These are phyloP conservation scores for Epizoanthus fatuus DNA, from an alignment of 92 coral and sea anemone genomes.

Conservation along the genomic window DNA sequence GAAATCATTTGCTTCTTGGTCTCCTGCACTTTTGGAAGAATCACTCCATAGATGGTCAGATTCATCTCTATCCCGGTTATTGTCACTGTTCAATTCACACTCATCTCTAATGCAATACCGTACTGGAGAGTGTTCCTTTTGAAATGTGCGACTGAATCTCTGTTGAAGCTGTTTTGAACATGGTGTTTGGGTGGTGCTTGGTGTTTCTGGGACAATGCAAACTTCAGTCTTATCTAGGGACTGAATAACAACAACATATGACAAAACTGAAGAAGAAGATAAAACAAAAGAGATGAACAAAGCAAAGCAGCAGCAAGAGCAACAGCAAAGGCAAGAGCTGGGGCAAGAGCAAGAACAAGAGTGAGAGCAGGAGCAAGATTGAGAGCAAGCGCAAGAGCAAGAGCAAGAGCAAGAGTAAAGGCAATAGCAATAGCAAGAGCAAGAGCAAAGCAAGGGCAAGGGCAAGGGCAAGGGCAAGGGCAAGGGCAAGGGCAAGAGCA, in stretches of 20 bases:
- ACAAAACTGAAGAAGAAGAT: neutral
- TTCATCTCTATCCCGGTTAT: neutral
- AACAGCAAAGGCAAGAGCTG: neutral
- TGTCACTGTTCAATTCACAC: neutral
- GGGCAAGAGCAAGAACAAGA: neutral
- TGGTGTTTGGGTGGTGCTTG: conserved; percentile 1
- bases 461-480: too few species aligned
- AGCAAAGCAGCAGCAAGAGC: neutral
- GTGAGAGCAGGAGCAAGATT: neutral
- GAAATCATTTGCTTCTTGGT: conserved; percentile 60
- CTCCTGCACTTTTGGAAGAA: neutral
- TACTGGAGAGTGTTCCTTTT: neutral
- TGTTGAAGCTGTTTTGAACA: conserved; percentile 23
- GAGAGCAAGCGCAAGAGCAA: neutral
- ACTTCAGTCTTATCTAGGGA: conserved; percentile 5
- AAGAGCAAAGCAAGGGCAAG: too few species aligned
- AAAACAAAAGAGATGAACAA: too few species aligned
- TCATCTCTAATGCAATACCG: neutral
- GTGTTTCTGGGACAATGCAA: conserved; percentile 70
- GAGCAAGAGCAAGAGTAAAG: neutral
- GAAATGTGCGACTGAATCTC: neutral
- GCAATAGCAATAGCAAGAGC: neutral
- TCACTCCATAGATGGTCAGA: neutral
- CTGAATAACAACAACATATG: neutral
- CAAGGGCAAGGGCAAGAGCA: too few species aligned